Evolutionary conservation across 2,888 invertebrate species (phyloP), one percentile per base, ranked within the genome.

Genomic region (Lithophane leautieri): DNA sequence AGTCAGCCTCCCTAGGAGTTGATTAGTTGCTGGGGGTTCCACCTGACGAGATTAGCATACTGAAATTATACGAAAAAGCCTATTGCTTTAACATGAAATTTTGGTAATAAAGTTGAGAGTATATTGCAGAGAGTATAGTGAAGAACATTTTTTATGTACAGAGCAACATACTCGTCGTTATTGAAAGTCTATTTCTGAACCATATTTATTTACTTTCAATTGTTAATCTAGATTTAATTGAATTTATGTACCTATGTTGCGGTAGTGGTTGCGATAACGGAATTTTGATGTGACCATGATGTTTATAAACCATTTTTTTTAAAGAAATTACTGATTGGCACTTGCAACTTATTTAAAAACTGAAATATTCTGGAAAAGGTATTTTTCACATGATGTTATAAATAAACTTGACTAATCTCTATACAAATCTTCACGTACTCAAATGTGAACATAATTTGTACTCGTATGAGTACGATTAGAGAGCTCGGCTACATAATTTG

Each of bases 41-140:
- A 91, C 90, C 89, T 91, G 89, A 89, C 88, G 86, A 90, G 90
- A 93, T 93, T 93, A 91, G 91, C 91, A 92, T 93, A 93, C 91
- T 92, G 91, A 93, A 93, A 93, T 93, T 92, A 90, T 90, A 90
- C 89, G 81, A 88, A 90, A 88, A 89, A 82, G 83, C 83, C 86
- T 83, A 85, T 83, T 85, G 85, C 88, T 83, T 89, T 86, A 84
- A 86, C 82, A 83, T 84, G 76, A 84, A 84, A 88, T 86, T 83
- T 83, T 66, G 56, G 79, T 73, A 79, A 81, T 85, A 83, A 81
- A 82, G 78, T 83, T 81, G 78, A 68, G 76, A 77, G 75, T 78
- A 76, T 82, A 81, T 83, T 73, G 67, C 75, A n/a, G n/a, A n/a
- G n/a, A n/a, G n/a, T n/a, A n/a, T n/a, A n/a, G n/a, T n/a, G 44